Base-by-base conservation (phyloP, 2,113 vertebrate genomes). In the Pipa parva region DNA sequence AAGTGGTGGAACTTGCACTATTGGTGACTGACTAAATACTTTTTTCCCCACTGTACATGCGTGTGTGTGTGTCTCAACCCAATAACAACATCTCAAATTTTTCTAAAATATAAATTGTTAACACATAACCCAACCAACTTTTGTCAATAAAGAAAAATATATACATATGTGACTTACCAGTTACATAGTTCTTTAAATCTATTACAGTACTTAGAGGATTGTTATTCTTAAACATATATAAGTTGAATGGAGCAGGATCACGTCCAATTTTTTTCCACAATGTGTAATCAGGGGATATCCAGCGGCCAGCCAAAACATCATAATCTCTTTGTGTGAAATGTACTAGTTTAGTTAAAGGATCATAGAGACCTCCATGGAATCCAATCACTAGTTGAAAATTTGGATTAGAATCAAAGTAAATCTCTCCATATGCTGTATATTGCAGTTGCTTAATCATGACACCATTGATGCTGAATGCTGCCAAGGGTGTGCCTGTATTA, bases 221-320 rank as follows among this genome's bases (percentile, higher is more conserved):
- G 85, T 99, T 99, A 81, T 95, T 97, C 81, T 98, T 98, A 85
- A 99, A 99, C 97, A 98, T 97, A 67, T 98, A 99, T 29, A 99
- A 75, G 76, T 97, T 98, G 75, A 99, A 98, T 4, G 97, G 97
- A 42, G 93, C 81, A 0, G 95, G 93, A 71, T 98, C 95, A 72
- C 89, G 92, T 76, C 95, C 93, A 21, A 99, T 94, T 54, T 97
- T 95, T 76, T 89, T 95, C 97, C 96, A 99, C 82, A 93, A 89
- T 75, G 88, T 91, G 49, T 98, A 96, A 85, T 99, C 97, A 0
- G 97, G 97, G 3, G 95, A 93, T 18, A 96, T 98, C 97, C 97
- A 99, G 21, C 97, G 91, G 28, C 95, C 96, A 0, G 96, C 95
- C 74, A 98, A 80, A 39, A 98, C 96, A 10, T 99, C 97, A 0